Evolutionary conservation across 2,797 vertebrate genomes (phyloP).

Genomic region (Sardinella longiceps): DNA sequence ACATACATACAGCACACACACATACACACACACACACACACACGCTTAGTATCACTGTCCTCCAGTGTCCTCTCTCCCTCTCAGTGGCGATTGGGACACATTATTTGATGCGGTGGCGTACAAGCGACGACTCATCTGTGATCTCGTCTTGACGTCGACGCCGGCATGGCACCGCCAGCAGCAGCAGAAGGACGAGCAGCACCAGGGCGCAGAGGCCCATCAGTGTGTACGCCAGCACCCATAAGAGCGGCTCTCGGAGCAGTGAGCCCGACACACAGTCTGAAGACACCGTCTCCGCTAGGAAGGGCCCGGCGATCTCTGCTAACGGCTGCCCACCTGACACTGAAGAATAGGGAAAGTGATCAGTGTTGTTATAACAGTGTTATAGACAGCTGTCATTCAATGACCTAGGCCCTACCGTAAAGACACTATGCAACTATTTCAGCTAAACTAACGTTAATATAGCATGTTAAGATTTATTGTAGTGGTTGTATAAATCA

Average conservation of each 20-base stretch:
- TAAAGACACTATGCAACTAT: too few species aligned
- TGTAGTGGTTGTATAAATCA: too few species aligned
- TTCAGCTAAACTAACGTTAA: too few species aligned
- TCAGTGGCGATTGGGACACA: slow-evolving; percentile 21
- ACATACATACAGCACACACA: background rate
- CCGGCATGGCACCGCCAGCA: slow-evolving; percentile 81
- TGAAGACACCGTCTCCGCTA: slow-evolving; percentile 79
- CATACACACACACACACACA: background rate
- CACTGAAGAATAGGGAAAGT: slow-evolving; percentile 69
- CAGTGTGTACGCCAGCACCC: slow-evolving; percentile 89
- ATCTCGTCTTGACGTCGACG: slow-evolving; percentile 74
- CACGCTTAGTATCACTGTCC: background rate
- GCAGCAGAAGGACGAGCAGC: slow-evolving; percentile 80
- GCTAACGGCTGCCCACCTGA: slow-evolving; percentile 75
- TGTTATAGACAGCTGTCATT: too few species aligned
- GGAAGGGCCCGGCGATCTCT: slow-evolving; percentile 90
- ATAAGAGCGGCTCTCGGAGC: slow-evolving; percentile 82
- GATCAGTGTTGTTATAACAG: too few species aligned
- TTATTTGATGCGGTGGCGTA: slow-evolving; percentile 96
- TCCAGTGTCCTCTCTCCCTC: background rate
- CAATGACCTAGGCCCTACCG: too few species aligned
- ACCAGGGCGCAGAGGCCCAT: slow-evolving; percentile 87
- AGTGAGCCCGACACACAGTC: slow-evolving; percentile 75
- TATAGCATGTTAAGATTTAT: too few species aligned
- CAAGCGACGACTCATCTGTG: slow-evolving; percentile 92